phyloP scores from a whole-genome alignment of 2,113 vertebrate genomes.

The Hydropotes inermis region DNA sequence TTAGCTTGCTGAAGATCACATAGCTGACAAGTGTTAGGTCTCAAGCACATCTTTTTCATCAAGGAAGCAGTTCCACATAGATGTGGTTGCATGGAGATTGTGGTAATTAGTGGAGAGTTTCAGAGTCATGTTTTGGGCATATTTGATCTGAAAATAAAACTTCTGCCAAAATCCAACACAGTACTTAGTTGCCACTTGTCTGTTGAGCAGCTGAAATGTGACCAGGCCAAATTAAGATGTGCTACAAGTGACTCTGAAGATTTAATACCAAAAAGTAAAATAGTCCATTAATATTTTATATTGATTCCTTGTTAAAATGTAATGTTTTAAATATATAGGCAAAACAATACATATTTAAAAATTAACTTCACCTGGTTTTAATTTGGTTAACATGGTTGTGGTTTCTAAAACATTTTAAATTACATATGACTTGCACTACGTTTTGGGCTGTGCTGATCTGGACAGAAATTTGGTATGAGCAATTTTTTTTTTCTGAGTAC shows the following conservation, averaged over 20 bases:
- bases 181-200: background rate
- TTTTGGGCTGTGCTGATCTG: background rate
- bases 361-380: conserved; percentile 7
- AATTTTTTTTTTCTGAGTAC: conserved; percentile 16
- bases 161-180: background rate
- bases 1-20: background rate
- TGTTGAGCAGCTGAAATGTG: background rate
- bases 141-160: background rate
- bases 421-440: background rate
- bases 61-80: background rate
- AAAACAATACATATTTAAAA: background rate
- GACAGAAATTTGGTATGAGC: background rate
- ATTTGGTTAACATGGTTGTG: background rate
- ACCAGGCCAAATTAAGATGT: background rate
- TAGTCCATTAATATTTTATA: background rate
- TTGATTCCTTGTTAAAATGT: background rate
- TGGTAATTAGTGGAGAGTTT: background rate
- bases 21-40: background rate
- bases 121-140: background rate
- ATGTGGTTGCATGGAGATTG: background rate
- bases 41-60: background rate
- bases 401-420: background rate
- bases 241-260: background rate
- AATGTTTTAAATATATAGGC: background rate
- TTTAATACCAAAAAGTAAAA: background rate